Percentiles rank a stretch among this genome's conserved stretches.
These are phyloP conservation scores for Papilio elwesi DNA, from an alignment of 2,888 invertebrate species.

Conservation along the genomic window DNA sequence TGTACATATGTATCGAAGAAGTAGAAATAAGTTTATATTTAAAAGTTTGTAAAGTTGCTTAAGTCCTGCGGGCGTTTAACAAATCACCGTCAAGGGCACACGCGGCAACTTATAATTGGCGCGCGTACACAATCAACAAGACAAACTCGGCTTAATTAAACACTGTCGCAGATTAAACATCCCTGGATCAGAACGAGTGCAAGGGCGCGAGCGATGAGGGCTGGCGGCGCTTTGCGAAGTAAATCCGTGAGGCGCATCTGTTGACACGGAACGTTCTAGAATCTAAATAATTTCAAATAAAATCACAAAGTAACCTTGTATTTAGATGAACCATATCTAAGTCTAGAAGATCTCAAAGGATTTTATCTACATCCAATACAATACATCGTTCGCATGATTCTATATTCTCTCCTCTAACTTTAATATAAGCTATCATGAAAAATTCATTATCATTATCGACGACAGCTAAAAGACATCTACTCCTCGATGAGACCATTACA, in stretches of 20 bases:
- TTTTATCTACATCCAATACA: background rate
- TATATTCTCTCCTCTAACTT: too few relatives aligned
- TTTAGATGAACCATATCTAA: background rate
- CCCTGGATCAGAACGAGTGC: constrained; percentile 62
- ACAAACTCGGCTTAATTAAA: constrained; percentile 81
- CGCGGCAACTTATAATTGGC: constrained; percentile 77
- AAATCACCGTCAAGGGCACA: constrained; percentile 75
- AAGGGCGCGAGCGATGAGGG: constrained; percentile 50
- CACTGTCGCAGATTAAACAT: constrained; percentile 80
- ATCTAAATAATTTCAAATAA: background rate
- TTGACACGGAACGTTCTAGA: constrained; percentile 15
- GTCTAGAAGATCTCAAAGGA: too few relatives aligned
- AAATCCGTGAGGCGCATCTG: constrained; percentile 29
- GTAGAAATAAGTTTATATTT: background rate
- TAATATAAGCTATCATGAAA: too few relatives aligned
- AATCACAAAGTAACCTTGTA: background rate
- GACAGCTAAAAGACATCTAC: too few relatives aligned
- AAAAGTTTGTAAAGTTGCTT: constrained; percentile 28
- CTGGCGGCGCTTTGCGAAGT: background rate
- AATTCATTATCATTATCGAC: too few relatives aligned
- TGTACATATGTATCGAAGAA: constrained; percentile 4
- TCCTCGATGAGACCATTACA: too few relatives aligned
- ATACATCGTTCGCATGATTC: too few relatives aligned
- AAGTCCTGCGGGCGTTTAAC: constrained; percentile 51
- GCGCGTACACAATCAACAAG: constrained; percentile 77